phyloP scores from a whole-genome alignment of 2,113 vertebrate species.

The Shinisaurus crocodilurus region DNA sequence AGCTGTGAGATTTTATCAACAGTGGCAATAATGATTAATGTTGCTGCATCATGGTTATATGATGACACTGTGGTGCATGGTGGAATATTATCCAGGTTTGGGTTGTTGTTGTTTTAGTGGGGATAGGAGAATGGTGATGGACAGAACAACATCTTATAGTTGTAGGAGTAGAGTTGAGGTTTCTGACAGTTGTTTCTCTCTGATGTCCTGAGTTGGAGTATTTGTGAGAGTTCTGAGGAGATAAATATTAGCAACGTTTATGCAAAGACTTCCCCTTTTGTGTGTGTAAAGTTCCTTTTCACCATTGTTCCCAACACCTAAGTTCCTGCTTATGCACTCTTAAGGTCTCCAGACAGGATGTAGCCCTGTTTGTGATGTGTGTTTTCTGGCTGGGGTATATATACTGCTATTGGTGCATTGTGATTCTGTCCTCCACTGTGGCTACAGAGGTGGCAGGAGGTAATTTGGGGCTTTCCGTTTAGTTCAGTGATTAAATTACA shows the following conservation, averaged over 20 bases:
- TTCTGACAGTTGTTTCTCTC: background rate
- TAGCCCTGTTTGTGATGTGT: background rate
- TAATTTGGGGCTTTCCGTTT: background rate
- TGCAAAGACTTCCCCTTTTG: background rate
- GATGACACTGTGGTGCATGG: background rate
- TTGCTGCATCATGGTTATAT: accelerated
- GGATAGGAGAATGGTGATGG: background rate
- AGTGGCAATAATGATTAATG: background rate
- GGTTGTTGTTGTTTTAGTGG: background rate
- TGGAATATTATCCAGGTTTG: background rate
- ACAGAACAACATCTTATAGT: background rate
- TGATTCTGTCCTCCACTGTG: background rate
- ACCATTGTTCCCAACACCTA: background rate
- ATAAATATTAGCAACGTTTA: background rate
- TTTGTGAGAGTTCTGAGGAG: background rate
- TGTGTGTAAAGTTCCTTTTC: background rate
- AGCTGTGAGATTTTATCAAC: background rate
- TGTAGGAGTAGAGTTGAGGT: background rate
- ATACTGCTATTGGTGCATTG: no score
- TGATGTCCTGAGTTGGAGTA: background rate
- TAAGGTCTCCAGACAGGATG: background rate
- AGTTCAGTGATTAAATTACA: background rate
- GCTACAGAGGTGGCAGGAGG: background rate
- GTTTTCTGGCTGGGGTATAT: no score
- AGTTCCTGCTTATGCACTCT: background rate